These are phyloP conservation scores for Drosophila murphyi DNA, from an alignment of 1,140 invertebrate genomes.

Conservation along the genomic window DNA sequence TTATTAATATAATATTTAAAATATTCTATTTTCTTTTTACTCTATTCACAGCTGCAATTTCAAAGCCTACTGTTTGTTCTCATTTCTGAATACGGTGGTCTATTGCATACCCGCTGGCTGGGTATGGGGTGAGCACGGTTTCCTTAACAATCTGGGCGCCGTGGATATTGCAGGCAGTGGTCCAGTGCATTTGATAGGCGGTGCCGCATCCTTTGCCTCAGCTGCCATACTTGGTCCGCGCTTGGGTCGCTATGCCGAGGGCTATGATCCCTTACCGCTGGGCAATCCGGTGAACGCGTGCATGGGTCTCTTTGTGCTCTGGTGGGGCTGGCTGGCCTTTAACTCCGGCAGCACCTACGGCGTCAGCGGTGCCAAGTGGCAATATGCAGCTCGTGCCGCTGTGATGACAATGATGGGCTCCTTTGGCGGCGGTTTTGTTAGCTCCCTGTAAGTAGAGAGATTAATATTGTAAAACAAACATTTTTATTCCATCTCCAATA, in stretches of 20 bases:
- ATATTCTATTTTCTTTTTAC: neutral
- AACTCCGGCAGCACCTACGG: conserved; percentile 96
- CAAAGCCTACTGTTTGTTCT: conserved; percentile 95
- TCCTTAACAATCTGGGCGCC: conserved; percentile 91
- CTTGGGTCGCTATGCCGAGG: conserved; percentile 93
- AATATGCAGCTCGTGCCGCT: conserved; percentile 94
- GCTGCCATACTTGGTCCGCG: conserved; percentile 95
- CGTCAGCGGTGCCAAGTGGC: conserved; percentile 87
- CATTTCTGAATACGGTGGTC: conserved; percentile 94
- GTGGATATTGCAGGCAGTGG: conserved; percentile 97
- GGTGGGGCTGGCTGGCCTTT: conserved; percentile 97
- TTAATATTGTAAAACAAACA: too few relatives aligned
- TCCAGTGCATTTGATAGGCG: conserved; percentile 94
- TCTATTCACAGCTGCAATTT: conserved; percentile 87
- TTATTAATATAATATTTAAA: neutral
- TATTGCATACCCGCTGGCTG: conserved; percentile 93
- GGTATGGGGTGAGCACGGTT: conserved; percentile 94
- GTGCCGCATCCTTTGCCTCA: conserved; percentile 91
- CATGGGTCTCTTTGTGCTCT: conserved; percentile 96
- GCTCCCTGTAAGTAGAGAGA: conserved; percentile 86
- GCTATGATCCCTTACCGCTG: conserved; percentile 90
- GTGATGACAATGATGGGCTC: conserved; percentile 95
- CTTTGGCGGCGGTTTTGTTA: conserved; percentile 93
- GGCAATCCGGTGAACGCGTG: conserved; percentile 96
- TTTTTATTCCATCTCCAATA: too few relatives aligned